phyloP scores from a whole-genome alignment of 2,888 invertebrate genomes.

The Griposia aprilina region DNA sequence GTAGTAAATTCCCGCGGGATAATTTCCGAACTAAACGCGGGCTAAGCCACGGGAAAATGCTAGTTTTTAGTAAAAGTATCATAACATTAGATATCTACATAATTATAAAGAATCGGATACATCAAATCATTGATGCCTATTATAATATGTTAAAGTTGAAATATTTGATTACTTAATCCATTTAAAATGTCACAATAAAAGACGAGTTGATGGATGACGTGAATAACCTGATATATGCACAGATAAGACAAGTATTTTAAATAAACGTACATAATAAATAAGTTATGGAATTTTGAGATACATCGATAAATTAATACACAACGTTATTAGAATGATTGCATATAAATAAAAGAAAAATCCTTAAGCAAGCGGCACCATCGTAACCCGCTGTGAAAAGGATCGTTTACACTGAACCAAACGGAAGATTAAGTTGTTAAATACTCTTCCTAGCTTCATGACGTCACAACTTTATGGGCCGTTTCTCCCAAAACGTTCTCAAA shows the following conservation, averaged over 20 bases:
- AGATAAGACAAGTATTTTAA: background rate
- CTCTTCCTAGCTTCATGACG: conserved; percentile 25
- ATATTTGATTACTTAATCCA: conserved; percentile 31
- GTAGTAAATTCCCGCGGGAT: no score
- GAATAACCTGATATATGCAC: background rate
- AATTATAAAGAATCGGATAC: conserved; percentile 3
- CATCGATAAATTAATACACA: background rate
- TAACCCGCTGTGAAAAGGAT: background rate
- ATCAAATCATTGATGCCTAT: conserved; percentile 1
- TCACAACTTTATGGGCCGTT: conserved; percentile 24
- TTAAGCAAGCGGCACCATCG: background rate
- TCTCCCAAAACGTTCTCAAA: conserved; percentile 16
- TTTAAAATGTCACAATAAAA: conserved; percentile 51
- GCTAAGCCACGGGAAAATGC: no score
- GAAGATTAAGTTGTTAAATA: conserved; percentile 39
- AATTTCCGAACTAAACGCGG: no score
- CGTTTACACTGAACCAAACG: conserved; percentile 10
- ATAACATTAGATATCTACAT: no score
- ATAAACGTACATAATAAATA: background rate
- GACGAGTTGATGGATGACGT: conserved; percentile 31
- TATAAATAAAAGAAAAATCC: background rate
- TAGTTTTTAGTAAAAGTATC: no score
- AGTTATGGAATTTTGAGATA: background rate
- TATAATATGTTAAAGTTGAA: conserved; percentile 12
- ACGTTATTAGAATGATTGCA: background rate